These are phyloP conservation scores for Orchesella cincta DNA, from an alignment of 1,140 invertebrate genomes.

Conservation along the genomic window DNA sequence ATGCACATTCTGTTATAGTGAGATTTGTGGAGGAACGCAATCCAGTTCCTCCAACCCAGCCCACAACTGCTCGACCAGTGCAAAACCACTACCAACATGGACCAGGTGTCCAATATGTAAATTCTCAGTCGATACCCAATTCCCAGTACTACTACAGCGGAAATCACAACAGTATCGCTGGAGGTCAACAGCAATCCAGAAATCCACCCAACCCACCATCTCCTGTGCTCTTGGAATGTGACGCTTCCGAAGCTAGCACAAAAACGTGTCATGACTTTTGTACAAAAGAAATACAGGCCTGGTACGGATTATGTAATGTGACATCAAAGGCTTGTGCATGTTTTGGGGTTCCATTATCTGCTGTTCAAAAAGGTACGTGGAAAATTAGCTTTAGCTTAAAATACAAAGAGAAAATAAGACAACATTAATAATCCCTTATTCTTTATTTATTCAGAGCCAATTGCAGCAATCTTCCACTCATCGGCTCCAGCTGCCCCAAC, in stretches of 20 bases:
- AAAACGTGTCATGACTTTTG: constrained; percentile 39
- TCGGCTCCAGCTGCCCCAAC: neutral
- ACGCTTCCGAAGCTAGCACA: neutral
- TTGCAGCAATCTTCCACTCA: constrained; percentile 20
- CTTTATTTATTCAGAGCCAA: constrained; percentile 19
- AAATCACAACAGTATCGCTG: neutral
- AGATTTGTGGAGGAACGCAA: constrained; percentile 33
- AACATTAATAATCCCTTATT: too few species aligned
- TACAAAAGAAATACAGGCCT: constrained; percentile 11
- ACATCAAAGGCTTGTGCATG: constrained; percentile 21
- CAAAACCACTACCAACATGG: neutral
- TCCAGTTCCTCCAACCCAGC: constrained; percentile 24
- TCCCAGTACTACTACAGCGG: neutral
- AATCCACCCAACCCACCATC: neutral
- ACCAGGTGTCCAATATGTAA: neutral
- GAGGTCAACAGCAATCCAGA: neutral
- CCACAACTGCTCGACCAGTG: neutral
- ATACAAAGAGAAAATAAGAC: too few species aligned
- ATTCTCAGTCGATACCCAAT: neutral
- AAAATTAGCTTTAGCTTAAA: neutral
- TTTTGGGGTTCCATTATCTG: constrained; percentile 22
- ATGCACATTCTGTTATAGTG: constrained; percentile 23
- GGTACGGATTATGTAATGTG: constrained; percentile 22
- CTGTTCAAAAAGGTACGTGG: constrained; percentile 3
- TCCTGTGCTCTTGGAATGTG: constrained; percentile 34